These are phyloP conservation scores for Semnopithecus entellus DNA, from an alignment of 2,113 vertebrate genomes.

Conservation along the genomic window DNA sequence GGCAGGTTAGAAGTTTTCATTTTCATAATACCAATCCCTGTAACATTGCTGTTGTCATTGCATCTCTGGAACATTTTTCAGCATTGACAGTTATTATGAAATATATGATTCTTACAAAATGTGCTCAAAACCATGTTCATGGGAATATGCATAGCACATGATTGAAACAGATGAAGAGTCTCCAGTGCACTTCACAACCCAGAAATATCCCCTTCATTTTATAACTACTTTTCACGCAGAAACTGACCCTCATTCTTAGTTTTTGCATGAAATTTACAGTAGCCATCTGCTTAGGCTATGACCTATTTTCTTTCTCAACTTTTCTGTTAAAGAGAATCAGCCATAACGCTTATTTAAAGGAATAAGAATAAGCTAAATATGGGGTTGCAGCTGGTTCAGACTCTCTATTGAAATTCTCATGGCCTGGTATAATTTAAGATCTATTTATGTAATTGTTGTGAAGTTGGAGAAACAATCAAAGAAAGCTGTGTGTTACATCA, in stretches of 20 bases:
- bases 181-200: neutral
- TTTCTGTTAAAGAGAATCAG: constrained; percentile 77
- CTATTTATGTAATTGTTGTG: constrained; percentile 71
- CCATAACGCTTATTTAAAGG: constrained; percentile 68
- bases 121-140: neutral
- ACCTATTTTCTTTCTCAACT: constrained; percentile 75
- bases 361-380: constrained; percentile 77
- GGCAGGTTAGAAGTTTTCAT: neutral
- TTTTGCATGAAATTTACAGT: constrained; percentile 68
- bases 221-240: neutral
- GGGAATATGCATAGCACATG: neutral
- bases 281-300: constrained; percentile 79
- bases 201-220: neutral
- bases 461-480: constrained; percentile 62
- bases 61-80: neutral
- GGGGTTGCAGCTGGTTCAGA: constrained; percentile 71
- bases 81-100: neutral
- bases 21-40: neutral
- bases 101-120: neutral
- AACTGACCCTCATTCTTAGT: constrained; percentile 64
- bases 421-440: constrained; percentile 71
- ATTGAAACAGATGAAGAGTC: neutral
- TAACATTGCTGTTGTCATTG: neutral
- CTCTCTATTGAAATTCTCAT: constrained; percentile 71
- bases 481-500: constrained; percentile 62